These are phyloP conservation scores for Heliconius ethilla DNA, from an alignment of 2,888 invertebrate species.

Conservation along the genomic window DNA sequence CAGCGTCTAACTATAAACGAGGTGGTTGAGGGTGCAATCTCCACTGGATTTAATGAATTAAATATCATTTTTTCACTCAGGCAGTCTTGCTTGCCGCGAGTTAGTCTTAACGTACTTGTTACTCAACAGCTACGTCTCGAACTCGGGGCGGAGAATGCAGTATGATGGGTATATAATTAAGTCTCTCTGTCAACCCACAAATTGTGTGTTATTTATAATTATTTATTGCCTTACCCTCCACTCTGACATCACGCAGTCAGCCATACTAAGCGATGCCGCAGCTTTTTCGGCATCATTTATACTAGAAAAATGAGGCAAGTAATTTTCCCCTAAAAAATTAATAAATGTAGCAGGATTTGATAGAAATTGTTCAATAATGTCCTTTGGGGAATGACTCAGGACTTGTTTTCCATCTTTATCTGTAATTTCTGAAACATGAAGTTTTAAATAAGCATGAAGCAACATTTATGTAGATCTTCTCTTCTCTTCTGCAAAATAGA, in stretches of 20 bases:
- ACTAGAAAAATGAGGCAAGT: conserved; percentile 85
- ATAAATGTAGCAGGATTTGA: conserved; percentile 85
- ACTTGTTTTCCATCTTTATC: conserved; percentile 40
- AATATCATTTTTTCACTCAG: too few relatives aligned
- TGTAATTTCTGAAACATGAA: conserved; percentile 38
- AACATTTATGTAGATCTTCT: too few relatives aligned
- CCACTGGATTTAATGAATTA: too few relatives aligned
- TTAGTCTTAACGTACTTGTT: too few relatives aligned
- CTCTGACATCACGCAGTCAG: conserved; percentile 85
- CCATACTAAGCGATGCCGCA: conserved; percentile 85
- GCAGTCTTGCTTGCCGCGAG: too few relatives aligned
- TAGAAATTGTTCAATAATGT: conserved; percentile 85
- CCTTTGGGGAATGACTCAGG: conserved; percentile 81
- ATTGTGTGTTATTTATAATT: not conserved
- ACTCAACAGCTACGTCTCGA: too few relatives aligned
- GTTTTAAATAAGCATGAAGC: not conserved
- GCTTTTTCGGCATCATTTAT: conserved; percentile 84
- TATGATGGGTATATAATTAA: too few relatives aligned
- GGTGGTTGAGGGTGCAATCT: too few relatives aligned
- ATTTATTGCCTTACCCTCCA: conserved; percentile 80
- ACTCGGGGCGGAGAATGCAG: too few relatives aligned
- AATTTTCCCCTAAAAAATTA: conserved; percentile 88
- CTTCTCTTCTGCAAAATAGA: too few relatives aligned
- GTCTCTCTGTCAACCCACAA: too few relatives aligned
- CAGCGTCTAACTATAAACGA: too few relatives aligned